Percentiles rank a stretch among this genome's conserved stretches.
Conservation (phyloP, 2,888 invertebrate genomes). For the Drosophila emarginata region DNA sequence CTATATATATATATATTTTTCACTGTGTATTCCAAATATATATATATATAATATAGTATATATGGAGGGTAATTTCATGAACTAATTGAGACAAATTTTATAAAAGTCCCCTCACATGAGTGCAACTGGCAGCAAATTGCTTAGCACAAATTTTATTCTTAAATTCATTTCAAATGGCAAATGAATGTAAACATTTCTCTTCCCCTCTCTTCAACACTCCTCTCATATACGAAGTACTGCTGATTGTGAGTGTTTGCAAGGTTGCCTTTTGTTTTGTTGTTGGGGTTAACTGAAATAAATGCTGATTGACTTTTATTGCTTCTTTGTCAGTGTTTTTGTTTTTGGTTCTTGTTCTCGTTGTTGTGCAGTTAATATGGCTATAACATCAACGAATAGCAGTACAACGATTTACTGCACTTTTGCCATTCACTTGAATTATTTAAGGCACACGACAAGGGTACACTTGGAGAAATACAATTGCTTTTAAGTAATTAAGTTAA, state of each 20-base stretch:
- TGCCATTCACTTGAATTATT: conserved; percentile 47
- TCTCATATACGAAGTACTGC: not conserved
- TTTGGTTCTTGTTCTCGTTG: no score
- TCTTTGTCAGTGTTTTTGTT: conserved; percentile 34
- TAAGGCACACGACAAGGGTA: conserved; percentile 30
- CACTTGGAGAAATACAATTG: not conserved
- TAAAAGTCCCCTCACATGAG: conserved; percentile 8
- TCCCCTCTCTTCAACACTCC: conserved; percentile 21
- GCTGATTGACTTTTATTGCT: conserved; percentile 76
- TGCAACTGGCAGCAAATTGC: conserved; percentile 26
- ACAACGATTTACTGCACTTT: conserved; percentile 56
- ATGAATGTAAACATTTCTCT: conserved; percentile 55
- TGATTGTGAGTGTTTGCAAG: conserved; percentile 20
- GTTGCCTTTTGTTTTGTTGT: conserved; percentile 35
- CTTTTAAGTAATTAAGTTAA: not conserved
- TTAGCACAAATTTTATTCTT: conserved; percentile 21
- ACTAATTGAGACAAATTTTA: conserved; percentile 42
- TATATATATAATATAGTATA: not conserved
- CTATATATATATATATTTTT: not conserved
- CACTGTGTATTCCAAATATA: not conserved
- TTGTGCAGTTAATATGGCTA: conserved; percentile 54
- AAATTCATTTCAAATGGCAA: conserved; percentile 54
- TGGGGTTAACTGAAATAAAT: conserved; percentile 69
- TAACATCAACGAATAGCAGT: conserved; percentile 40
- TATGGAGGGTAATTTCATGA: not conserved